Evolutionary conservation across 2,888 invertebrate species (phyloP).

Genomic region (Eurytoma californica): DNA sequence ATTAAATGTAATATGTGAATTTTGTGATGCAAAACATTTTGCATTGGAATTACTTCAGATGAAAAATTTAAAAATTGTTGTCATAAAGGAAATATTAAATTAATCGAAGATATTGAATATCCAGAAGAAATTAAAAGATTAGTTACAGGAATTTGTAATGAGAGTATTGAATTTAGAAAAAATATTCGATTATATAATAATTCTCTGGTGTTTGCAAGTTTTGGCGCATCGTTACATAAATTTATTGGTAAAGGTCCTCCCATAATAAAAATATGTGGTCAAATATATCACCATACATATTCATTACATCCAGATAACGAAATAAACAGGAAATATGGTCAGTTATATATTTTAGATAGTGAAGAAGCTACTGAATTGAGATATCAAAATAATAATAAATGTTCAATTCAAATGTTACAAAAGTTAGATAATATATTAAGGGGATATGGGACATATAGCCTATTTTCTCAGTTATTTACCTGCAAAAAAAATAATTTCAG

Average conservation of each 20-base stretch:
- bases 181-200: slow-evolving; percentile 3
- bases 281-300: neutral
- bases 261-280: neutral
- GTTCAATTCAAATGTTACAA: no score
- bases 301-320: neutral
- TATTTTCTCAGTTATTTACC: no score
- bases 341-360: neutral
- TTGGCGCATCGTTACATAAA: neutral
- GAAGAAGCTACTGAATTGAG: neutral
- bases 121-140: neutral
- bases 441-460: no score
- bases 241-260: neutral
- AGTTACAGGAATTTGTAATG: neutral
- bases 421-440: no score
- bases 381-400: neutral
- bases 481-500: no score
- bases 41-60: neutral
- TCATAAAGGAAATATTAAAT: neutral
- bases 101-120: neutral
- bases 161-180: neutral
- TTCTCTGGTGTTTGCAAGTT: neutral
- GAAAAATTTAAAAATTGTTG: neutral
- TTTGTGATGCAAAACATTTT: slow-evolving; percentile 7
- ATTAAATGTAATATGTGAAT: neutral
- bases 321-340: neutral